A percentile compares a stretch with the other conserved stretches of the same genome.
These are phyloP conservation scores for Sterna hirundo DNA, from an alignment of 2,113 vertebrate genomes.

Conservation along the genomic window DNA sequence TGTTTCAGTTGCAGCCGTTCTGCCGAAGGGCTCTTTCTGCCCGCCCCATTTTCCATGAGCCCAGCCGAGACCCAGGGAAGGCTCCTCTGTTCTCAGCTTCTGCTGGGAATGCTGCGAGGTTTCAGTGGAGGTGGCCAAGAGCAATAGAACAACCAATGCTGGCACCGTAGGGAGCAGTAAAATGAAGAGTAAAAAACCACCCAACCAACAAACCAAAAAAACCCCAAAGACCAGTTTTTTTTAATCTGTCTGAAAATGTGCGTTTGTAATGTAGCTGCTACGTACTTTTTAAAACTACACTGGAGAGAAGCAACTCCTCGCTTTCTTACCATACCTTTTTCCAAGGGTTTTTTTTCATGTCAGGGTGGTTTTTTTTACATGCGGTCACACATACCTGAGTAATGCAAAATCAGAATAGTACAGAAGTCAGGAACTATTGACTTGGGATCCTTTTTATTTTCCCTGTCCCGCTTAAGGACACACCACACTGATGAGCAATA, in stretches of 20 bases:
- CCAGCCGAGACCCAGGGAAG: neutral
- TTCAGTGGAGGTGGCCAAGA: neutral
- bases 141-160: neutral
- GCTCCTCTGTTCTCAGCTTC: neutral
- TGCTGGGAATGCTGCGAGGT: neutral
- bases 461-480: neutral
- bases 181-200: neutral
- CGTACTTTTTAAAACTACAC: neutral
- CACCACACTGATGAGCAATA: neutral
- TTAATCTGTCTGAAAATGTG: neutral
- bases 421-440: neutral
- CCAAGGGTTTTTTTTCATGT: neutral
- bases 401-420: neutral
- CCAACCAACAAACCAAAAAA: neutral
- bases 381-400: neutral
- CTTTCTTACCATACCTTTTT: neutral
- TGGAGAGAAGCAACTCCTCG: neutral
- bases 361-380: neutral
- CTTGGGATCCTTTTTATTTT: neutral
- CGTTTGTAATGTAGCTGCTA: neutral
- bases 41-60: neutral
- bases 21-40: neutral
- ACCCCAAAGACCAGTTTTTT: neutral
- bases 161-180: neutral
- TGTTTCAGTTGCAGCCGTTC: rapidly evolving